Conservation (phyloP, 2,113 vertebrate species). For the Sander lucioperca region DNA sequence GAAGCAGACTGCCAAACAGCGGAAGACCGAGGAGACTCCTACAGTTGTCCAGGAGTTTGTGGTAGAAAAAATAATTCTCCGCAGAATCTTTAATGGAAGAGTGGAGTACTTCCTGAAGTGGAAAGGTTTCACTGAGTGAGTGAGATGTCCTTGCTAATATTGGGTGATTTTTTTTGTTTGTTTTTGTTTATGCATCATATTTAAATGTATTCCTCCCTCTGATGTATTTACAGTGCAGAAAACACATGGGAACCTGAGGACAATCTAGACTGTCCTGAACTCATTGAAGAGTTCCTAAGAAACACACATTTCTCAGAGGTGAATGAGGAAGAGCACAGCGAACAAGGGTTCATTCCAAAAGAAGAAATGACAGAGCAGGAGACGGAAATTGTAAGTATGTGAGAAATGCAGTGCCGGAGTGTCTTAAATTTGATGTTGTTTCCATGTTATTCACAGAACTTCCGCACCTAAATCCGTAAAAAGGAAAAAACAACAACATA, state of each 20-base stretch:
- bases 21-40: conserved; percentile 95
- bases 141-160: neutral
- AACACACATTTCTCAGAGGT: conserved; percentile 86
- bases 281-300: conserved; percentile 96
- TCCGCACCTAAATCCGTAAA: conserved; percentile 19
- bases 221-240: conserved; percentile 87
- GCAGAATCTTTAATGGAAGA: conserved; percentile 93
- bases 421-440: conserved; percentile 24
- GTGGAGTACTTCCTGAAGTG: conserved; percentile 99
- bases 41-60: conserved; percentile 93
- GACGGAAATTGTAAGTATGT: conserved; percentile 80
- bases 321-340: conserved; percentile 59
- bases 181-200: neutral
- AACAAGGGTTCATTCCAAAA: conserved; percentile 70
- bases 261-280: conserved; percentile 97
- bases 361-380: conserved; percentile 82
- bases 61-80: conserved; percentile 95
- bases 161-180: neutral
- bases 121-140: conserved; percentile 99
- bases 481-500: neutral
- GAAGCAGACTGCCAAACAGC: conserved; percentile 98
- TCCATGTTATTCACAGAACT: conserved; percentile 49
- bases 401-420: neutral
- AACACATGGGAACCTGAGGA: conserved; percentile 99
- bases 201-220: neutral